Base-by-base conservation (phyloP, 2,888 invertebrate genomes). In the Sialis lutaria region DNA sequence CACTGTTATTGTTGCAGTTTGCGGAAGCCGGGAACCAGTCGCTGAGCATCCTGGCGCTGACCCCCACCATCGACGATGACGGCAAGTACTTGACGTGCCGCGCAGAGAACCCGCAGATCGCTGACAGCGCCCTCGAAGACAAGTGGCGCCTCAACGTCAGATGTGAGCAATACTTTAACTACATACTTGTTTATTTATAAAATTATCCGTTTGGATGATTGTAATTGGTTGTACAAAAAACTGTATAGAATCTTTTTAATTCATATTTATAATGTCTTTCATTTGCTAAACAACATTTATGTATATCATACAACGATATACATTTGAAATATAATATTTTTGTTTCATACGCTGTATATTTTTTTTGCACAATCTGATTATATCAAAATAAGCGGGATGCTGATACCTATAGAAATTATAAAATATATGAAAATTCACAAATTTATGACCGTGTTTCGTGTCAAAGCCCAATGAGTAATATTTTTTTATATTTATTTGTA, bases 31-130 rank as follows among this genome's bases (percentile, higher is more conserved):
- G 84, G 71, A 86, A 86, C 72, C 81, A 81, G 63, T 86, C 81
- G 50, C 70, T 87, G 57, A 89, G 88, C 69, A 82, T 88, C 58
- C 73, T 90, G 57, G 82, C 81, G 56, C 80, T 87, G 63, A 79
- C 80, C 55, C 89, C 90, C 49, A 75, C 76, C 56, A 82, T 87
- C 57, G 87, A 88, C 59, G 89, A 90, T 67, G 87, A 90, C 64
- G 88, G 88, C 56, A 87, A 86, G 70, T 83, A 83, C 71, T 75
- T 90, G 67, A 84, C 85, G 54, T 90, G 90, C 65, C 76, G 87
- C 56, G 85, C 87, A 45, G 88, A 88, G 69, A 89, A 89, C 74
- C 84, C 84, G 62, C 77, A 76, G 67, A 85, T 89, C 61, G 75
- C 77, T 49, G 82, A 82, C 66, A 86, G 85, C 54, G 79, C 79